These are phyloP conservation scores for Anastrepha obliqua DNA, from an alignment of 1,140 invertebrate species.

Conservation along the genomic window DNA sequence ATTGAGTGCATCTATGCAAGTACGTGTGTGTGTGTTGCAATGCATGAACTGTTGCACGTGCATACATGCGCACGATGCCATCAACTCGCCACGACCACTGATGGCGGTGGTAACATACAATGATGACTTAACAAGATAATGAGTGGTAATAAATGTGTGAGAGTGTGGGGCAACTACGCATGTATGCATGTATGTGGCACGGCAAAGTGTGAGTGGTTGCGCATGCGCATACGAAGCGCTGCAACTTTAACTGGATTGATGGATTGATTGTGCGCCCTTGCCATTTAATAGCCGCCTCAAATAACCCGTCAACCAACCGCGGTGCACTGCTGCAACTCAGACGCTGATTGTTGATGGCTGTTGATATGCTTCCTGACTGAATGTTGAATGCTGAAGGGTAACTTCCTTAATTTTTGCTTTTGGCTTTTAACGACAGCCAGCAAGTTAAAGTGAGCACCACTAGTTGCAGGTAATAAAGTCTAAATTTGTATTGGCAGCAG, in stretches of 20 bases:
- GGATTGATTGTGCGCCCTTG: conserved; percentile 44
- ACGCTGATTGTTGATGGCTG: not conserved
- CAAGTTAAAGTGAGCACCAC: not conserved
- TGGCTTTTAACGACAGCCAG: not conserved
- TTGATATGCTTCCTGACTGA: conserved; percentile 12
- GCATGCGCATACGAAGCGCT: conserved; percentile 7
- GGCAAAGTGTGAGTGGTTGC: not conserved
- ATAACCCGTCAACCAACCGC: not conserved
- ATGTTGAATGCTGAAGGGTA: not conserved
- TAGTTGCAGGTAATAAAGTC: not conserved
- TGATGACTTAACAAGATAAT: conserved; percentile 47
- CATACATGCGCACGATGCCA: not conserved
- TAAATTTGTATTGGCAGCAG: not conserved
- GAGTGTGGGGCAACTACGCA: not conserved
- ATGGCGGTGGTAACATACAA: not conserved
- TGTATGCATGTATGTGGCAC: not conserved
- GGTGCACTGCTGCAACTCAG: not conserved
- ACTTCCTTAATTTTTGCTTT: not conserved
- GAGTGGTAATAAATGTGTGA: conserved; percentile 47
- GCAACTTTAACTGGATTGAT: not conserved
- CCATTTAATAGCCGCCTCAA: not conserved
- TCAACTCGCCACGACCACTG: not conserved
- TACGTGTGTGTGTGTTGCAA: not conserved
- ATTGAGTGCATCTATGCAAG: not conserved
- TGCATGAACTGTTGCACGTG: not conserved